Evolutionary conservation across 30 jellyfish, hydroid and myxozoan species (phyloP).

Genomic region (Chironex yamaguchii): DNA sequence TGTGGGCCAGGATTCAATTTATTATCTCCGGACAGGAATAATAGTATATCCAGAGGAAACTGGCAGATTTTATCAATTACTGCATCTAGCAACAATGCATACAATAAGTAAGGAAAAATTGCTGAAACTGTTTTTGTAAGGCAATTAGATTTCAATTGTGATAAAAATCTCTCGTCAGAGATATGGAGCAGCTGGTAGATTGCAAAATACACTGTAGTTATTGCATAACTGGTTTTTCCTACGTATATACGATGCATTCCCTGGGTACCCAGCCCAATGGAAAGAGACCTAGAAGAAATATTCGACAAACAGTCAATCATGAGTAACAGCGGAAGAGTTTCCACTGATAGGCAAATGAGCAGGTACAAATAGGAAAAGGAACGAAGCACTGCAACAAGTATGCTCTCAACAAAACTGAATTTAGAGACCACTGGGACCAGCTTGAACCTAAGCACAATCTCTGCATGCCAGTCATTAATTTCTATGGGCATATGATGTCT

Average conservation of each 20-base stretch:
- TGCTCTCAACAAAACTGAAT: too few relatives aligned
- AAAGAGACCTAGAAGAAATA: conserved; percentile 2
- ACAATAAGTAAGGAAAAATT: not conserved
- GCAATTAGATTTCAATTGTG: not conserved
- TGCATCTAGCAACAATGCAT: not conserved
- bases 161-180: not conserved
- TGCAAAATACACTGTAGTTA: conserved; percentile 15
- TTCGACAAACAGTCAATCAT: too few relatives aligned
- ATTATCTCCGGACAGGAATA: conserved; percentile 1
- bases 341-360: conserved; percentile 48
- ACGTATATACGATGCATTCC: not conserved
- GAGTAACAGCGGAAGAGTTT: too few relatives aligned
- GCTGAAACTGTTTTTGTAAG: not conserved
- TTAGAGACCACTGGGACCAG: too few relatives aligned
- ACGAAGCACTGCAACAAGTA: too few relatives aligned
- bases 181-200: not conserved
- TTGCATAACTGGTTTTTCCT: not conserved
- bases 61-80: not conserved
- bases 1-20: conserved; percentile 34
- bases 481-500: too few relatives aligned
- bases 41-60: not conserved
- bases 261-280: not conserved
- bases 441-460: too few relatives aligned
- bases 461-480: too few relatives aligned
- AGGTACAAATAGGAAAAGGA: too few relatives aligned